Evolutionary conservation across 2,113 vertebrate species (phyloP).

Genomic region (Melanotaenia duboulayi): DNA sequence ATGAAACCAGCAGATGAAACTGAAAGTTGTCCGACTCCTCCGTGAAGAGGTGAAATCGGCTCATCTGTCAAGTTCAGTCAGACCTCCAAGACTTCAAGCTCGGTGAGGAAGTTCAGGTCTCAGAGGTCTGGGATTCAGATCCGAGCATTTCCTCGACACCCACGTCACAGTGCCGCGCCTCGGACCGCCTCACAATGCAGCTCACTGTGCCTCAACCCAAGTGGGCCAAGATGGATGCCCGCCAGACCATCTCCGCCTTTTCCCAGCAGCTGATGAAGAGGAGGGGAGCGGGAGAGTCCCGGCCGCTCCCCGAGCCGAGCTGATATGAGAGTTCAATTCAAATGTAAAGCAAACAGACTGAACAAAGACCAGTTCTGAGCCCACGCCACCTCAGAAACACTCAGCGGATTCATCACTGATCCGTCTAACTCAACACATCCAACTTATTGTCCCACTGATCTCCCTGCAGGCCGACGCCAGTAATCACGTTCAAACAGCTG

Average conservation of each 20-base stretch:
- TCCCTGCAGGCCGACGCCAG: neutral
- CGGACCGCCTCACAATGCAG: slow-evolving; percentile 55
- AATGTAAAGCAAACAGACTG: slow-evolving; percentile 47
- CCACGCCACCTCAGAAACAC: slow-evolving; percentile 1
- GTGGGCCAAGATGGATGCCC: slow-evolving; percentile 58
- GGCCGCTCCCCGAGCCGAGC: slow-evolving; percentile 72
- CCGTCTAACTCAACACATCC: no score
- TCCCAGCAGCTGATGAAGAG: slow-evolving; percentile 42
- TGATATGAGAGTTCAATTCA: slow-evolving; percentile 46
- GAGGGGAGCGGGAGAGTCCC: slow-evolving; percentile 54
- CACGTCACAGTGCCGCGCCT: slow-evolving; percentile 39
- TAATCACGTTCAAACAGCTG: slow-evolving; percentile 9
- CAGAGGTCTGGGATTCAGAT: neutral
- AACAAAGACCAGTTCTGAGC: slow-evolving; percentile 55
- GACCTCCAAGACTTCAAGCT: slow-evolving; percentile 3
- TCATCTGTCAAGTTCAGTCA: neutral
- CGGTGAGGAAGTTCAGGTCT: slow-evolving; percentile 24
- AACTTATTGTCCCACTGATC: neutral
- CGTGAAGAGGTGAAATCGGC: no score
- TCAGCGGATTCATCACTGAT: slow-evolving; percentile 3
- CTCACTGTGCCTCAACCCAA: slow-evolving; percentile 46
- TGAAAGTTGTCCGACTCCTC: no score
- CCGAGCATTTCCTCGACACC: slow-evolving; percentile 49
- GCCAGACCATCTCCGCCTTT: slow-evolving; percentile 51
- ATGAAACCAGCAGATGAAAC: no score